Percentiles rank a stretch among this genome's conserved stretches.
Evolutionary conservation across 2,797 vertebrate genomes (phyloP).

Genomic region (Intellagama lesueurii): DNA sequence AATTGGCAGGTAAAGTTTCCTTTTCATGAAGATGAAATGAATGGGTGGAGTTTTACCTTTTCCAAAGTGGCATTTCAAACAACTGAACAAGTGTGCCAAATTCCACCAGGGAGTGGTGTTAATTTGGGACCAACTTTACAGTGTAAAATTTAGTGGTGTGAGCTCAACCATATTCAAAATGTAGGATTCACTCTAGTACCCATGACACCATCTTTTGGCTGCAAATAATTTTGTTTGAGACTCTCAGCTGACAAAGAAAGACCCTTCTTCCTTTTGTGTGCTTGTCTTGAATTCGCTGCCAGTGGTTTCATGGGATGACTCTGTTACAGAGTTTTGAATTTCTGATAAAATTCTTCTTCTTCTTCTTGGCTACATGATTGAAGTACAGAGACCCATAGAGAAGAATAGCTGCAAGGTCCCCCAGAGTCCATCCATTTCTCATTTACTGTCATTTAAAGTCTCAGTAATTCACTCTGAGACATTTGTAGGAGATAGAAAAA

Average conservation of each 20-base stretch:
- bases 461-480: no score
- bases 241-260: not conserved
- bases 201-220: not conserved
- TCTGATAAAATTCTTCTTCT: no score
- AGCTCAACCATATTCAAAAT: not conserved
- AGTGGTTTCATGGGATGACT: no score
- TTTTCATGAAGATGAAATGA: not conserved
- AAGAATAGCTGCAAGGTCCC: no score
- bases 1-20: not conserved
- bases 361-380: no score
- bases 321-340: no score
- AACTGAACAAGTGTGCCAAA: no score
- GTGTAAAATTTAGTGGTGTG: not conserved
- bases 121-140: not conserved
- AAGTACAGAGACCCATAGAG: no score
- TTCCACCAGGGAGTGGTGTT: not conserved
- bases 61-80: not conserved
- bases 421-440: no score
- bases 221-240: not conserved
- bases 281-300: not conserved
- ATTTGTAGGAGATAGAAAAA: no score
- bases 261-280: not conserved
- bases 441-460: no score
- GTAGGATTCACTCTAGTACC: not conserved
- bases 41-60: not conserved